phyloP scores from a whole-genome alignment of 2,888 invertebrate species.

The Arrhopalites spinosus region DNA sequence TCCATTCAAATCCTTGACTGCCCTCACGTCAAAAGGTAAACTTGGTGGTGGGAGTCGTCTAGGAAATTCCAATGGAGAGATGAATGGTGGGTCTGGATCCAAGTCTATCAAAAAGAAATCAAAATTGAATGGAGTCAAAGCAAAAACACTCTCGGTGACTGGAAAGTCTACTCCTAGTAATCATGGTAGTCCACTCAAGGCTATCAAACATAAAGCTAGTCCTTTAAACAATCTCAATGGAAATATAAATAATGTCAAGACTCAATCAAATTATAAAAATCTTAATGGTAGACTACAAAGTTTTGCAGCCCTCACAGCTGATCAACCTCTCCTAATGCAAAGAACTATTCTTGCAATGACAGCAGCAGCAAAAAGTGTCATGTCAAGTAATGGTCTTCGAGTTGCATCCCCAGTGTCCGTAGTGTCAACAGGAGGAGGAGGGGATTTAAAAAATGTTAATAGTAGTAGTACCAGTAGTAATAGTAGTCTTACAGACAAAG shows the following conservation, averaged over 20 bases:
- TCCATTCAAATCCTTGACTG: constrained; percentile 25
- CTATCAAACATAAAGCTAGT: constrained; percentile 29
- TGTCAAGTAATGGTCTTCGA: constrained; percentile 37
- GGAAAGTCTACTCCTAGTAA: constrained; percentile 5
- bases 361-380: constrained; percentile 48
- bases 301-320: neutral
- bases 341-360: constrained; percentile 52
- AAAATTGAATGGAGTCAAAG: constrained; percentile 37
- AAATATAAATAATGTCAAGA: neutral
- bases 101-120: constrained; percentile 24
- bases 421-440: no score
- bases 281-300: constrained; percentile 1
- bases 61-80: neutral
- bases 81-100: neutral
- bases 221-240: constrained; percentile 11
- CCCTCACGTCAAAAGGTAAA: constrained; percentile 25
- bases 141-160: constrained; percentile 31
- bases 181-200: neutral
- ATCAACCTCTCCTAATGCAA: constrained; percentile 38
- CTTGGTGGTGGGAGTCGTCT: neutral
- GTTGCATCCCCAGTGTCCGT: constrained; percentile 19
- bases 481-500: no score
- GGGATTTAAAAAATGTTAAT: constrained; percentile 4
- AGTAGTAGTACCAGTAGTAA: neutral
- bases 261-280: constrained; percentile 2